Evolutionary conservation across 2,797 vertebrate species (phyloP).

Genomic region (Acipenser transmontanus): DNA sequence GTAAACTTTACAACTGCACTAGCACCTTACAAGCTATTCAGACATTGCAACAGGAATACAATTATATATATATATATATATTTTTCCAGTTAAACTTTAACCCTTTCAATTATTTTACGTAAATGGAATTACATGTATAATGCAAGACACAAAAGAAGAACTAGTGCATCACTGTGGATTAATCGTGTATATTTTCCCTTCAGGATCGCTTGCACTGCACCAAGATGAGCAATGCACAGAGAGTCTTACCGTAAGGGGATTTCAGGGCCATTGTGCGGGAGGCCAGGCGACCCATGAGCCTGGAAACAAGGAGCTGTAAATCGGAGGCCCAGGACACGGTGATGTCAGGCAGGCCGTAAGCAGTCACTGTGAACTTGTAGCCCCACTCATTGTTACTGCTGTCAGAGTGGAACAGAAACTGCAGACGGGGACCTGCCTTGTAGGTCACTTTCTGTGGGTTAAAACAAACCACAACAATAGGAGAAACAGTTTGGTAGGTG

Average conservation of each 20-base stretch:
- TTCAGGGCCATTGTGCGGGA: constrained; percentile 86
- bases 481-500: background rate
- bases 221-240: background rate
- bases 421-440: constrained; percentile 89
- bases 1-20: background rate
- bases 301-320: constrained; percentile 84
- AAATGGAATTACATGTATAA: too few species aligned
- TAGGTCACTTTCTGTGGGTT: constrained; percentile 88
- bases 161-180: too few species aligned
- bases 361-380: constrained; percentile 89
- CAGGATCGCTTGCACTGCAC: too few species aligned
- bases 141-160: too few species aligned
- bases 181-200: too few species aligned
- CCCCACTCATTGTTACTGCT: constrained; percentile 98
- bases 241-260: constrained; percentile 72
- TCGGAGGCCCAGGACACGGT: constrained; percentile 91
- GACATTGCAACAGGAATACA: background rate
- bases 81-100: too few species aligned
- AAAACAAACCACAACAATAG: background rate
- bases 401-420: constrained; percentile 97
- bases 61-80: constrained; percentile 1
- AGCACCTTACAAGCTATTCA: background rate
- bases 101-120: too few species aligned
- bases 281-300: constrained; percentile 93
- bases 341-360: constrained; percentile 84